Base-by-base conservation (phyloP, 2,888 invertebrate genomes). In the Epinotia brunnichana region DNA sequence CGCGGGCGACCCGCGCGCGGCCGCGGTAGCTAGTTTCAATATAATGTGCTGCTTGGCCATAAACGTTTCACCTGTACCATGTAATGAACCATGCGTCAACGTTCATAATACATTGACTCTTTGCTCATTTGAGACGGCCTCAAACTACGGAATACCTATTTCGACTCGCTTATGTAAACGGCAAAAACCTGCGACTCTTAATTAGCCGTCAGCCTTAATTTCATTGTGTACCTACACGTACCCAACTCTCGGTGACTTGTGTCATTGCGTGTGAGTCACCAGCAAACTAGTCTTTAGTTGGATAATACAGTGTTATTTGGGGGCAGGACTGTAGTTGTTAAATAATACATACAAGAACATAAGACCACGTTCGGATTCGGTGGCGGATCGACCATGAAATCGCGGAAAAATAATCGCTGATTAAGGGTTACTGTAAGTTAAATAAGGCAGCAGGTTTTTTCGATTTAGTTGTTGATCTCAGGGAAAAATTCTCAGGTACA, bases 111-210 rank as follows among this genome's bases (percentile, higher is more conserved):
- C 39, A 19, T 54, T 35, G 15, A 54, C 35, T 63, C 53, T 53
- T 63, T 64, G 64, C 64, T 39, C 53, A 39, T 64, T 64, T 39
- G 19, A 39, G 35, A 57, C n/a, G 60, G 19, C 63, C 54, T 64
- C 39, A 64, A 64, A 53, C 54, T 64, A 53, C 64, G 64, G 17
- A 62, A 62, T 64, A n/a, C n/a, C n/a, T n/a, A 17, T 21, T 54
- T 54, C 21, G 39, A 21, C 53, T 64, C 51, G 64, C 35, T 64
- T 53, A 64, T 39, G 53, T 64, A 64, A 64, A 64, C 48, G 48
- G 24, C 29, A 64, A 64, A 53, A 53, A 53, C 35, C 7, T 64
- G 64, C 64, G 21, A 64, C 10, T 39, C 39, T 21, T 64, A 63
- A 63, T 53, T 51, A 53, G 63, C 51, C 35, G 63, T 35, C 35